Percentiles rank a stretch among this genome's conserved stretches.
phyloP scores from a whole-genome alignment of 2,797 vertebrate species.

The Natrix natrix region DNA sequence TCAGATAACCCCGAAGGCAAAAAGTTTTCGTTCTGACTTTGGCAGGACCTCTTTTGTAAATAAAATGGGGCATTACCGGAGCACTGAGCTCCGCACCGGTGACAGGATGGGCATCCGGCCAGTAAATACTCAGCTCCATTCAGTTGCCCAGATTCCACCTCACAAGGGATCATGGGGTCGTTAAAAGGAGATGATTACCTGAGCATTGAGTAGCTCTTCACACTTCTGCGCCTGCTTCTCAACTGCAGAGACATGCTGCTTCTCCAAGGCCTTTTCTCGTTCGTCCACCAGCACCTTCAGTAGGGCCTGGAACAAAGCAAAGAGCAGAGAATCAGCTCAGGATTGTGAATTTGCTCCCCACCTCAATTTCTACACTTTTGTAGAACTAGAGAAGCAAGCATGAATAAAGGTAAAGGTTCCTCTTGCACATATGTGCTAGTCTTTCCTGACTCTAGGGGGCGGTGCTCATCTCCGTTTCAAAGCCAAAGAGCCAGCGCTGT shows the following conservation, averaged over 20 bases:
- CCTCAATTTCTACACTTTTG: neutral
- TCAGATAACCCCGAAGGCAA: neutral
- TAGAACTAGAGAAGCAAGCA: conserved; percentile 20
- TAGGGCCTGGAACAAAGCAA: conserved; percentile 66
- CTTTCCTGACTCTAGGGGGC: no score
- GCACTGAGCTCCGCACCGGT: conserved; percentile 47
- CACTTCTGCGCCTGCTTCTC: conserved; percentile 74
- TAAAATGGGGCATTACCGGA: conserved; percentile 63
- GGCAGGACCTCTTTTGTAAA: neutral
- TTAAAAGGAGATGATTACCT: conserved; percentile 59
- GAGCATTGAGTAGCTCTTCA: conserved; percentile 72
- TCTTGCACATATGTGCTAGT: no score
- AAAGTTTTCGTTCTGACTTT: neutral
- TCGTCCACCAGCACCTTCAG: conserved; percentile 72
- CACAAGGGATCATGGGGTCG: no score
- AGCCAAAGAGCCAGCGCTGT: no score
- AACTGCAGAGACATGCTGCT: conserved; percentile 69
- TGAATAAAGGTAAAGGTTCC: neutral
- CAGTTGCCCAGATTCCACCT: no score
- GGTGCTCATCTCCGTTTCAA: no score
- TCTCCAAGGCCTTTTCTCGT: conserved; percentile 70
- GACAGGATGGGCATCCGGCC: no score
- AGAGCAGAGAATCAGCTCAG: conserved; percentile 10
- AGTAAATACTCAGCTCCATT: no score
- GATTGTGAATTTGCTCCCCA: neutral